Evolutionary conservation across 2,797 vertebrate species (phyloP).

Genomic region (Gobio occitaniae): DNA sequence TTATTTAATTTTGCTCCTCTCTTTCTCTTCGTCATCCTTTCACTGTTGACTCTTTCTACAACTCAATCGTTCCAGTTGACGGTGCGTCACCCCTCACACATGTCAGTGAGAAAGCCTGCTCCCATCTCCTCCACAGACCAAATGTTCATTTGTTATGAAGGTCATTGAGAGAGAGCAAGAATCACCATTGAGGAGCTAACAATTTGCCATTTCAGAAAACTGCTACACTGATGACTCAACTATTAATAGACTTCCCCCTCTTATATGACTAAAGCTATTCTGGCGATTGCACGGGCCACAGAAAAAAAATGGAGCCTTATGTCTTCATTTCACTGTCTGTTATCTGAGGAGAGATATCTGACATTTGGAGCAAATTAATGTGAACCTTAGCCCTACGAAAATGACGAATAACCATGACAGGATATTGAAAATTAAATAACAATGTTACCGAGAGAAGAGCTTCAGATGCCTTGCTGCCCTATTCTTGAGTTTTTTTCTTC

Average conservation of each 20-base stretch:
- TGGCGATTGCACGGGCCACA: slow-evolving; percentile 67
- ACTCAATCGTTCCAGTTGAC: slow-evolving; percentile 71
- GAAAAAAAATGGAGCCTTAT: slow-evolving; percentile 56
- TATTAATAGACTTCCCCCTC: slow-evolving; percentile 71
- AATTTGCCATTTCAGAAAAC: slow-evolving; percentile 85
- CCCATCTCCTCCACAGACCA: slow-evolving; percentile 81
- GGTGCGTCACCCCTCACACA: slow-evolving; percentile 63
- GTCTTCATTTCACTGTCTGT: slow-evolving; percentile 64
- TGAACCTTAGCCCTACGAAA: slow-evolving; percentile 67
- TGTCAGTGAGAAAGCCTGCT: slow-evolving; percentile 72
- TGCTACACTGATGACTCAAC: slow-evolving; percentile 79
- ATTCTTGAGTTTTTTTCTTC: slow-evolving; percentile 28
- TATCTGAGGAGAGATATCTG: slow-evolving; percentile 66
- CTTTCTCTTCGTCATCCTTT: slow-evolving; percentile 37
- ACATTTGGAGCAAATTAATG: slow-evolving; percentile 74
- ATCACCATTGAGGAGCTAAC: slow-evolving; percentile 83
- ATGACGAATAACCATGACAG: slow-evolving; percentile 63
- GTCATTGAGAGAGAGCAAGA: slow-evolving; percentile 85
- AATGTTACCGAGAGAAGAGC: slow-evolving; percentile 59
- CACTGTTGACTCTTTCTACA: slow-evolving; percentile 46
- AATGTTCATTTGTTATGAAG: slow-evolving; percentile 87
- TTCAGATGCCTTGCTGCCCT: slow-evolving; percentile 45
- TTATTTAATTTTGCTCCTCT: slow-evolving; percentile 7
- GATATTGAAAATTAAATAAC: slow-evolving; percentile 71
- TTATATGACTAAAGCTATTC: slow-evolving; percentile 75